Conservation (phyloP, 2,888 invertebrate species). For the Ariolimax columbianus region DNA sequence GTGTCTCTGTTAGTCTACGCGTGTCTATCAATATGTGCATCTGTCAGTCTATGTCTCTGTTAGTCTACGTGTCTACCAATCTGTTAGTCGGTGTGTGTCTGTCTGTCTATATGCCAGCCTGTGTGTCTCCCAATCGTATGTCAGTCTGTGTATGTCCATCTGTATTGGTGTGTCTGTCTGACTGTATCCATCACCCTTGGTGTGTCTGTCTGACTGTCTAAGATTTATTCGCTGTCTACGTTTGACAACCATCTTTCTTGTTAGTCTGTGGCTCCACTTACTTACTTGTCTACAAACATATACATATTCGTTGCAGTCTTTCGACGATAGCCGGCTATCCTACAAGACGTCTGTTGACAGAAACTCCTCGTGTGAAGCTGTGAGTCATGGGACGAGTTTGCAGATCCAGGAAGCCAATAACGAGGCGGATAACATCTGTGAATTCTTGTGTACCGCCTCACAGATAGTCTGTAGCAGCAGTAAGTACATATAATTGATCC, state of each 20-base stretch:
- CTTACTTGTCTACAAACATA: too few species aligned
- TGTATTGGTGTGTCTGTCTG: too few species aligned
- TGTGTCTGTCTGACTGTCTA: too few species aligned
- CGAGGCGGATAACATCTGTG: constrained; percentile 68
- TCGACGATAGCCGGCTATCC: constrained; percentile 26
- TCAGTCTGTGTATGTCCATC: too few species aligned
- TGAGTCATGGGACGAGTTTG: constrained; percentile 24
- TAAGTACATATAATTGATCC: constrained; percentile 54
- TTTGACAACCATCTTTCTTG: too few species aligned
- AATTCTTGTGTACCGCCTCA: constrained; percentile 67
- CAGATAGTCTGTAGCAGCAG: constrained; percentile 76
- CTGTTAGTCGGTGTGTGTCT: too few species aligned
- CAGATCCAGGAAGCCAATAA: constrained; percentile 66
- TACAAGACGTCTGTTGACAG: constrained; percentile 37
- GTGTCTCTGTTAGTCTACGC: background rate
- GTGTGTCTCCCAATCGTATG: too few species aligned
- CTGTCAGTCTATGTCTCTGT: background rate
- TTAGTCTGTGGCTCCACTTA: too few species aligned
- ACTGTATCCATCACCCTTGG: too few species aligned
- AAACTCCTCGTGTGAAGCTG: background rate
- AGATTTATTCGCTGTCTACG: too few species aligned
- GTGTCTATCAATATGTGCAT: background rate
- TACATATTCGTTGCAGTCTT: constrained; percentile 41
- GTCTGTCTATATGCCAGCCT: too few species aligned
- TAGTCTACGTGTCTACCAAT: too few species aligned